These are phyloP conservation scores for Astyanax mexicanus DNA, from an alignment of 2,797 vertebrate species.

Conservation along the genomic window DNA sequence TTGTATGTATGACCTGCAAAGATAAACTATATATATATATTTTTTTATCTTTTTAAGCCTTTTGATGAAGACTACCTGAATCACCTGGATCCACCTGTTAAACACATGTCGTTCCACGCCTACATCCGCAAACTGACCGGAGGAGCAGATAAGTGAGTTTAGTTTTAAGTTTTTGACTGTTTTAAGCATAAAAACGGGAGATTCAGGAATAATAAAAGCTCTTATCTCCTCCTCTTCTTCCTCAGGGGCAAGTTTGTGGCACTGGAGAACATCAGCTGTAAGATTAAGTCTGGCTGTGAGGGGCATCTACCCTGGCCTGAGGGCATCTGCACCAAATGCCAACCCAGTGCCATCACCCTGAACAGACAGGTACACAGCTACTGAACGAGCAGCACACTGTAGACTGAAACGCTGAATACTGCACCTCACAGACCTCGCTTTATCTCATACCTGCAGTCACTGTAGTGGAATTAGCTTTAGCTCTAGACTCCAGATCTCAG, in stretches of 20 bases:
- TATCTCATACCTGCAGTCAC: slow-evolving; percentile 36
- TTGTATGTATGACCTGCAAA: background rate
- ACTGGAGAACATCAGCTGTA: slow-evolving; percentile 99
- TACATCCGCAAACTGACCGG: slow-evolving; percentile 98
- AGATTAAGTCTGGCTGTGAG: slow-evolving; percentile 98
- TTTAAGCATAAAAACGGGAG: background rate
- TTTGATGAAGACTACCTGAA: slow-evolving; percentile 99
- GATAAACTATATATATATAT: too few relatives aligned
- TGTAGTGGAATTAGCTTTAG: background rate
- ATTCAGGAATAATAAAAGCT: background rate
- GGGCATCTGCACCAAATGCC: slow-evolving; percentile 98
- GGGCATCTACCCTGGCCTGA: slow-evolving; percentile 97
- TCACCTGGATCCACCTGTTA: slow-evolving; percentile 97
- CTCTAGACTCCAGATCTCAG: background rate
- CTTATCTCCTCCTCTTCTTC: background rate
- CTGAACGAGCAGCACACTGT: slow-evolving; percentile 70
- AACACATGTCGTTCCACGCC: slow-evolving; percentile 99
- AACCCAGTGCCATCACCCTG: slow-evolving; percentile 97
- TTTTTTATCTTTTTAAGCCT: slow-evolving; percentile 77
- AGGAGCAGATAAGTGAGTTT: slow-evolving; percentile 94
- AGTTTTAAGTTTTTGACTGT: background rate
- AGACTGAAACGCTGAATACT: slow-evolving; percentile 69
- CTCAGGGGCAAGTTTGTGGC: slow-evolving; percentile 95
- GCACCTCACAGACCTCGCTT: slow-evolving; percentile 78
- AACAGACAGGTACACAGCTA: slow-evolving; percentile 86